Conservation (phyloP, 1,140 invertebrate genomes). For the Samia ricini region DNA sequence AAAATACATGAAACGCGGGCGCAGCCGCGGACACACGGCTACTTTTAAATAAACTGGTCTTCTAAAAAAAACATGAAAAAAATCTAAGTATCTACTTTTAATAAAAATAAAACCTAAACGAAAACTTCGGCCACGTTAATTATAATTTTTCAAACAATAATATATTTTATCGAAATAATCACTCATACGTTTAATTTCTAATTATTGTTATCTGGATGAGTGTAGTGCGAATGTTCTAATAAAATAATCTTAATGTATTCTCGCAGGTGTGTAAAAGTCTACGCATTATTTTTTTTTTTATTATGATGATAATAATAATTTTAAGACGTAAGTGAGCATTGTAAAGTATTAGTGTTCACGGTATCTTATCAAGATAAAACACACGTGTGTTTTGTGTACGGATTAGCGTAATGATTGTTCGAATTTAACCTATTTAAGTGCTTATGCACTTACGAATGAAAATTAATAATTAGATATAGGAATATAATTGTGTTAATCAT, state of each 20-base stretch:
- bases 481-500: no score
- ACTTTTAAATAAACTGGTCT: no score
- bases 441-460: background rate
- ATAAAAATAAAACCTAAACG: background rate
- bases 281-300: background rate
- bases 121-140: background rate
- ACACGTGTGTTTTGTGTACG: background rate
- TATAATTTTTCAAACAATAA: background rate
- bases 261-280: conserved; percentile 3
- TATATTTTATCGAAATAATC: background rate
- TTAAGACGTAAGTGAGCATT: background rate
- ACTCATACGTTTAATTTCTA: background rate
- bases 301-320: background rate
- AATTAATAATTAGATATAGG: no score
- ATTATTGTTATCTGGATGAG: background rate
- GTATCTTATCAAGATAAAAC: background rate
- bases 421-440: background rate
- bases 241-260: background rate
- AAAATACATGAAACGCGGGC: no score
- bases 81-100: no score
- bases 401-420: background rate
- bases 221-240: background rate
- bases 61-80: no score
- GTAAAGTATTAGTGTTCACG: background rate
- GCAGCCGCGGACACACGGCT: no score